Evolutionary conservation across 2,113 vertebrate species (phyloP).

Genomic region (Australoheros scitulus): DNA sequence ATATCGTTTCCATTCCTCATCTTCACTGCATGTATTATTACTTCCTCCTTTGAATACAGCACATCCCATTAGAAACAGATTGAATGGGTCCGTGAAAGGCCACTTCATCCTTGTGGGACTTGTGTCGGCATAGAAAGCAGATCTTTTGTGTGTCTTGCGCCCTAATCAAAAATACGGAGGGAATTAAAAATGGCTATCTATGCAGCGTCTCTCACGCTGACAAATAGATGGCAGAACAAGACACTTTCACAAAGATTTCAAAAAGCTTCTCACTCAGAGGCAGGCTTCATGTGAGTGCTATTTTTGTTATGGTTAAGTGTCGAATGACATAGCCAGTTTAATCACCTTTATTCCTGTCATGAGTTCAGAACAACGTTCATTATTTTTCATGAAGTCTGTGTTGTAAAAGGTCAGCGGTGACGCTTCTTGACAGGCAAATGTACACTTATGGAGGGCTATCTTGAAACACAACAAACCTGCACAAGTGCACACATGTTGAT

Average conservation of each 20-base stretch:
- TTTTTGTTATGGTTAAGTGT: slow-evolving; percentile 1
- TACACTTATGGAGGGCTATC: background rate
- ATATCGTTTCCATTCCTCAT: slow-evolving; percentile 12
- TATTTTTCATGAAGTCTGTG: slow-evolving; percentile 50
- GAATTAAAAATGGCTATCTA: slow-evolving; percentile 27
- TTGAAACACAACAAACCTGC: background rate
- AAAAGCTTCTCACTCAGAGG: background rate
- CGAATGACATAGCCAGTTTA: slow-evolving; percentile 42
- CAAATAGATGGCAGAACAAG: background rate
- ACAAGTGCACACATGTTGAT: slow-evolving; percentile 7
- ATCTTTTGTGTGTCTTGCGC: slow-evolving; percentile 36
- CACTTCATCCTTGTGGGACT: slow-evolving; percentile 37
- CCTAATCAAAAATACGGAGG: slow-evolving; percentile 43
- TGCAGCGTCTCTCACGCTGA: background rate
- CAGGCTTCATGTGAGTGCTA: background rate
- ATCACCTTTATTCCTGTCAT: slow-evolving; percentile 53
- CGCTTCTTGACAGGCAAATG: slow-evolving; percentile 41
- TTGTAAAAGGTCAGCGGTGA: slow-evolving; percentile 68
- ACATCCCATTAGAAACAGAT: slow-evolving; percentile 51
- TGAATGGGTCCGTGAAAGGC: slow-evolving; percentile 55
- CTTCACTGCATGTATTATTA: slow-evolving; percentile 25
- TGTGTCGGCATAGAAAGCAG: slow-evolving; percentile 20
- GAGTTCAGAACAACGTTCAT: slow-evolving; percentile 52
- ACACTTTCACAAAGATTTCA: background rate
- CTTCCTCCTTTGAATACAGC: slow-evolving; percentile 52